Percentiles rank a stretch among this genome's conserved stretches.
Conservation (phyloP, 2,113 vertebrate species). For the Sarotherodon lohbergeri region DNA sequence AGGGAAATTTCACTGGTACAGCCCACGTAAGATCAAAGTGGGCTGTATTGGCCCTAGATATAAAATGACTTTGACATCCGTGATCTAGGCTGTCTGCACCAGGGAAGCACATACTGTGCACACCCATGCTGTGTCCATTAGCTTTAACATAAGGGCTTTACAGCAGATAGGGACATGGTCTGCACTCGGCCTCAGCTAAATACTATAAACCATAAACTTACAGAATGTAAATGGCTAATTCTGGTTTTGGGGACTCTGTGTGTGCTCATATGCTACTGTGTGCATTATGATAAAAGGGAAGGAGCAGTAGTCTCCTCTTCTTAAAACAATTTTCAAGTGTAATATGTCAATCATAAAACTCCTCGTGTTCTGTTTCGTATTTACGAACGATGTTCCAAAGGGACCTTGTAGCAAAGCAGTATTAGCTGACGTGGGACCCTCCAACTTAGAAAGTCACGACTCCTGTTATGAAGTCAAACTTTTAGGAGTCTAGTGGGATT, state of each 20-base stretch:
- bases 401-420: neutral
- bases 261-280: neutral
- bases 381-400: neutral
- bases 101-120: conserved; percentile 10
- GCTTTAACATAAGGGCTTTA: conserved; percentile 35
- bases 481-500: neutral
- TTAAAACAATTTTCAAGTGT: neutral
- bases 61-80: neutral
- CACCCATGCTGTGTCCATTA: conserved; percentile 20
- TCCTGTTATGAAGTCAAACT: neutral
- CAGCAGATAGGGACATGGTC: conserved; percentile 44
- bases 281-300: neutral
- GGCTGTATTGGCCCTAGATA: neutral
- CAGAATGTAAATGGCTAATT: conserved; percentile 55
- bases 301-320: neutral
- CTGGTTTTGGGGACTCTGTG: conserved; percentile 41
- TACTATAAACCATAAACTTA: conserved; percentile 45
- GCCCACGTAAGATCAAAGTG: neutral
- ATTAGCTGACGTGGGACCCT: neutral
- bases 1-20: neutral
- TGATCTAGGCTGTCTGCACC: neutral
- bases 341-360: neutral
- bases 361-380: neutral
- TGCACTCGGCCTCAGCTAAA: conserved; percentile 38
- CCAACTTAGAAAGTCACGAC: neutral